Evolutionary conservation across 2,888 invertebrate species (phyloP), one percentile per base, ranked within the genome.

Genomic region (Cetonia aurata): DNA sequence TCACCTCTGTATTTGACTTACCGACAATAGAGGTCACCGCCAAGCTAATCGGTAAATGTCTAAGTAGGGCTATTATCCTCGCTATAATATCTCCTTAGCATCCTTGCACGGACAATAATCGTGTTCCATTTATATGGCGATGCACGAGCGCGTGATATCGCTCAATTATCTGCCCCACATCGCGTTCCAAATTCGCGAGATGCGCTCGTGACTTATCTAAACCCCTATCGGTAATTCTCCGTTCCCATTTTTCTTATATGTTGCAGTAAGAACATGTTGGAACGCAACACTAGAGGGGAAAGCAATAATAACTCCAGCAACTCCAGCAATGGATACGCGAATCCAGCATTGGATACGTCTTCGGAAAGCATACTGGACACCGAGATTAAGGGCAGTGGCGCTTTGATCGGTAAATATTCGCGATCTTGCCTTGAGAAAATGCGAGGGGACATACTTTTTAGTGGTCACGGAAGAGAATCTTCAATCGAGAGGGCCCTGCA

Each of bases 311-410:
- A 75, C 31, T 66, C 41, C 12, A 42, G 79, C 9, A 80, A 79
- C 50, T 71, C 74, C n/a, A 67, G 67, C 56, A 73, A 75, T 37
- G 73, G 62, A 15, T 83, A 85, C 84, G 78, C 85, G 77, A 85
- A 85, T 73, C 80, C 82, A 17, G 81, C 80, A 6, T 78, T 85
- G 9, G 81, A 77, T 46, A 77, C 78, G n/a, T 85, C 85, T 31
- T 76, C 81, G 13, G 79, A 79, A 46, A 83, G 79, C 71, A 78
- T 85, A 33, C 75, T 78, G 41, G 72, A 73, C 41, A 72, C 85
- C 73, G 83, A 85, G 69, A 83, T 86, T 62, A 86, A 86, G 79
- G 90, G 89, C 75, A 90, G 90, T 76, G 88, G 89, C 77, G 89
- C 90, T 74, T 88, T 88, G 75, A 88, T 87, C 76, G 82, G 88